Base-by-base conservation (phyloP, 92 coral and sea anemone species). In the Phenganax subtilis region DNA sequence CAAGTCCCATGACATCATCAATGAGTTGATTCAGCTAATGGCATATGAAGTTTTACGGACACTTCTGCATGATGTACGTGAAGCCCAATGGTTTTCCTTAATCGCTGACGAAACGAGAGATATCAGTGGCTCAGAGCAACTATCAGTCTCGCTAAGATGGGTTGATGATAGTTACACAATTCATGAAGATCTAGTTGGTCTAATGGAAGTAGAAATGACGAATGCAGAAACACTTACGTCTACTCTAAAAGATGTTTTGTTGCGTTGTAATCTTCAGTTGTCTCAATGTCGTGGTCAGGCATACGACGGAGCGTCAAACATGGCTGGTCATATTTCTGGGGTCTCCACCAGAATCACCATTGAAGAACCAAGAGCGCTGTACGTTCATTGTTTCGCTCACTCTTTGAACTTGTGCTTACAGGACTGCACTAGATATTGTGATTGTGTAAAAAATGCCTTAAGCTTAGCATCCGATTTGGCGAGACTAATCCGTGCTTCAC, bases 1-100 rank as follows among this genome's bases (percentile, higher is more conserved):
- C 71, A 72, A 31, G 80, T 81, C 80, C 14, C 81, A 75, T 72
- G 86, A 84, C 69, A 68, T 74, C n/a, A 57, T 57, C 14, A 82
- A 82, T 6, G 80, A 82, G 12, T 9, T 77, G 28, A 62, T 77
- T 57, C 68, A 62, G 68, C 54, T 77, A 69, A 77, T 77, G 82
- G 77, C 59, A 12, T 61, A 73, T 47, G 58, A 54, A 73, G 31
- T 73, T 10, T 53, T 51, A 59, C 51, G 55, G 25, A 54, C 51
- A 5, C 77, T 73, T 73, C 77, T 51, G 16, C 77, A 52, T n/a
- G 60, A 73, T 73, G 10, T 51, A n/a, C 60, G 30, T 54, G 77
- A 51, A 73, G 77, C 58, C 6, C 25, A 73, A 29, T 73, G 58
- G 77, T 73, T 73, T 73, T 56, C 59, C 14, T 61, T 73, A 17